phyloP scores from a whole-genome alignment of 2,113 vertebrate genomes.

The Seriola rivoliana region DNA sequence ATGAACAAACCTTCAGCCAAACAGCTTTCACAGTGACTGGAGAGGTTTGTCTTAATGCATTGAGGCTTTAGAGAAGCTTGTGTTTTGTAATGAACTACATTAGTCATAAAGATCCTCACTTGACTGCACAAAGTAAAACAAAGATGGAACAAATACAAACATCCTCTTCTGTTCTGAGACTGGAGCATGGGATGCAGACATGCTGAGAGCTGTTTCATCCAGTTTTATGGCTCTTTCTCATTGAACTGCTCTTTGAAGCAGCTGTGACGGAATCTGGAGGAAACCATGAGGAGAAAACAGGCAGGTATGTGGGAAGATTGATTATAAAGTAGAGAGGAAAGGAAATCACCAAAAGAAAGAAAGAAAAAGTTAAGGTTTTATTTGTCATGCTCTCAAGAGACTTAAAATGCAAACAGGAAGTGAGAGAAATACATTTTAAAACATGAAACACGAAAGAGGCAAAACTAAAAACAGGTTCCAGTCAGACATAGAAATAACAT shows the following conservation, averaged over 20 bases:
- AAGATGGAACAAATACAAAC: background rate
- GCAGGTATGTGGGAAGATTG: background rate
- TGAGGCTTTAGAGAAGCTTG: slow-evolving; percentile 2
- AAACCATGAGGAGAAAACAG: slow-evolving; percentile 11
- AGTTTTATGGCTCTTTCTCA: background rate
- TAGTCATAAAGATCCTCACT: slow-evolving; percentile 18
- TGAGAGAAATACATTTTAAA: slow-evolving; percentile 3
- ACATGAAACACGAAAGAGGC: no score
- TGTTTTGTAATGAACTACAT: slow-evolving; percentile 15
- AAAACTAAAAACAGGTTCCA: no score
- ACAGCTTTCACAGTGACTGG: background rate
- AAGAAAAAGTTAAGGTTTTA: background rate
- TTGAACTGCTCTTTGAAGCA: background rate
- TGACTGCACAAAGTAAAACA: slow-evolving; percentile 16
- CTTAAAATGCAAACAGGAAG: background rate
- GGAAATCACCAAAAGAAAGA: background rate
- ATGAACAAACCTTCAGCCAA: slow-evolving; percentile 3
- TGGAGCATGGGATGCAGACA: background rate
- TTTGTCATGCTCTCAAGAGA: no score
- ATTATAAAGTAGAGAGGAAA: background rate
- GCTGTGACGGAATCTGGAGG: background rate
- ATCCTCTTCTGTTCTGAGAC: background rate
- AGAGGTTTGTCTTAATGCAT: background rate
- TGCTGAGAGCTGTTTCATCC: slow-evolving; percentile 16
- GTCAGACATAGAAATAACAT: no score